Conservation (phyloP, 1,140 invertebrate genomes). For the Trachymyrmex cornetzi region DNA sequence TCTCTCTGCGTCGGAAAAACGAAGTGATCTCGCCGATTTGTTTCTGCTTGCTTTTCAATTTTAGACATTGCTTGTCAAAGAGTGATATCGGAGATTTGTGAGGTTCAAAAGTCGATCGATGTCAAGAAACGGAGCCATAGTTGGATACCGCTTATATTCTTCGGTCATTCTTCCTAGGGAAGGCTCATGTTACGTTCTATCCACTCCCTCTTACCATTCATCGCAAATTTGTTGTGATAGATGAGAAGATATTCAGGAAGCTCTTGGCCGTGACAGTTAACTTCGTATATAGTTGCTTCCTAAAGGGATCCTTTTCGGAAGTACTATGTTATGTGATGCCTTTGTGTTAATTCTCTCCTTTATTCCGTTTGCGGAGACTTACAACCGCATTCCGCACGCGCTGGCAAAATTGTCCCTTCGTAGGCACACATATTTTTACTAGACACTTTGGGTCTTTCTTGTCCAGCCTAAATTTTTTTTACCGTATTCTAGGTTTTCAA, state of each 20-base stretch:
- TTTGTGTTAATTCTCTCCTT: slow-evolving; percentile 52
- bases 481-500: too few species aligned
- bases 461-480: too few species aligned
- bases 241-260: slow-evolving; percentile 64
- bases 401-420: not conserved
- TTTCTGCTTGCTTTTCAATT: slow-evolving; percentile 55
- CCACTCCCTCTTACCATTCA: not conserved
- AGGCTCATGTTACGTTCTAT: slow-evolving; percentile 26
- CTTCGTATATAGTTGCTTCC: slow-evolving; percentile 41
- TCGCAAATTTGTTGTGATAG: slow-evolving; percentile 54
- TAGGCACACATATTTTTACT: too few species aligned
- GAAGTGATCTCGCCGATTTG: slow-evolving; percentile 29
- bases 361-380: not conserved
- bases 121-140: slow-evolving; percentile 23
- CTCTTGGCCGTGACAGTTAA: slow-evolving; percentile 57
- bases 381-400: not conserved
- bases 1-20: slow-evolving; percentile 28
- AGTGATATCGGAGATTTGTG: slow-evolving; percentile 59
- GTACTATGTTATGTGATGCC: slow-evolving; percentile 39
- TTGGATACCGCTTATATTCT: slow-evolving; percentile 10
- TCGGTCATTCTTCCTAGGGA: slow-evolving; percentile 16
- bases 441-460: too few species aligned
- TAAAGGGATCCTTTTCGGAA: slow-evolving; percentile 54
- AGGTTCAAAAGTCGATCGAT: slow-evolving; percentile 46
- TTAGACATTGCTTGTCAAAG: slow-evolving; percentile 58